These are phyloP conservation scores for Vimba vimba DNA, from an alignment of 2,113 vertebrate species.

Conservation along the genomic window DNA sequence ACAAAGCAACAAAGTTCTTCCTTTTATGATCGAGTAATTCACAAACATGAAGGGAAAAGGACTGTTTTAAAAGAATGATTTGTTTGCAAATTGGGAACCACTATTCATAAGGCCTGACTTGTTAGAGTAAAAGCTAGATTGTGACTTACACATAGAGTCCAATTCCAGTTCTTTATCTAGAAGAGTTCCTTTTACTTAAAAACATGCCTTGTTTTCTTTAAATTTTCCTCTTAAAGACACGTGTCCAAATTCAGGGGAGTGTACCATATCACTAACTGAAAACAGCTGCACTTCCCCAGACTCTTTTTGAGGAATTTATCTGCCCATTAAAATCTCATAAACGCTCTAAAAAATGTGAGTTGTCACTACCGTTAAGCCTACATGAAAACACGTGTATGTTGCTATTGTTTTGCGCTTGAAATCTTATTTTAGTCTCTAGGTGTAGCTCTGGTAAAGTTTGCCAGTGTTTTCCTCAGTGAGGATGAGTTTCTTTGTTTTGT, in stretches of 20 bases:
- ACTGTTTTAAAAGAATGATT: background rate
- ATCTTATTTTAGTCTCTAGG: background rate
- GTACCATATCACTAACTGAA: conserved; percentile 37
- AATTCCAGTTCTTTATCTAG: background rate
- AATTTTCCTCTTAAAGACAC: conserved; percentile 4
- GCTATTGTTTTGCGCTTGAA: background rate
- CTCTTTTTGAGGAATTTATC: conserved; percentile 36
- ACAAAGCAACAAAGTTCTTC: background rate
- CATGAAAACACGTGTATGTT: conserved; percentile 4
- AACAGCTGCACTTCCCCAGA: conserved; percentile 32
- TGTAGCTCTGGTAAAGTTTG: background rate
- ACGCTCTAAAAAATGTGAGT: conserved; percentile 1
- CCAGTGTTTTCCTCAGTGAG: background rate
- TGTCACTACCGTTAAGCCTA: background rate
- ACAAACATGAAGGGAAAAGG: background rate
- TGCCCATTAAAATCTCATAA: conserved; percentile 42
- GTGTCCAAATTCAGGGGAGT: conserved; percentile 20
- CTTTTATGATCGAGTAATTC: background rate
- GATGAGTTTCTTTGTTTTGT: background rate
- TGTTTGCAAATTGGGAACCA: background rate
- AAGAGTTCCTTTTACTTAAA: background rate
- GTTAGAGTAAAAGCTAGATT: background rate
- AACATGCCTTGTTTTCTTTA: conserved; percentile 5
- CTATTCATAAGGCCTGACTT: background rate
- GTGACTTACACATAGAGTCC: background rate